These are phyloP conservation scores for Tretioscincus oriximinensis DNA, from an alignment of 2,113 vertebrate genomes.

Conservation along the genomic window DNA sequence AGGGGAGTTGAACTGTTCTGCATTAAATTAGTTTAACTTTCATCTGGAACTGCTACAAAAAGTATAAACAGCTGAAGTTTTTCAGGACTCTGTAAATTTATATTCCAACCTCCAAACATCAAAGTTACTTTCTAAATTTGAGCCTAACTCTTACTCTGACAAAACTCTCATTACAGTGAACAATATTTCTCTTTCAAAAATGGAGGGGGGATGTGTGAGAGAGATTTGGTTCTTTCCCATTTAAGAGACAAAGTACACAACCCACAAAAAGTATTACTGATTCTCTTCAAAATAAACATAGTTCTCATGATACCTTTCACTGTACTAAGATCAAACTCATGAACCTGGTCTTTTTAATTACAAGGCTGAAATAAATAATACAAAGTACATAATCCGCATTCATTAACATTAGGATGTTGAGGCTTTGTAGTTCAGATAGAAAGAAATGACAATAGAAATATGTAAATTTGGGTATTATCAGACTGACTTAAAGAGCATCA, in stretches of 20 bases:
- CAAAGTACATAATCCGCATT: not conserved
- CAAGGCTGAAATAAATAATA: not conserved
- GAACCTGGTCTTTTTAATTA: not conserved
- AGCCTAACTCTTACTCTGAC: not conserved
- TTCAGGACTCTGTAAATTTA: slow-evolving; percentile 38
- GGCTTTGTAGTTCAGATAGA: not conserved
- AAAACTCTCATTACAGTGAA: not conserved
- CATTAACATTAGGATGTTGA: not conserved
- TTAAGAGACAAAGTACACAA: not conserved
- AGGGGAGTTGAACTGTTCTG: slow-evolving; percentile 19
- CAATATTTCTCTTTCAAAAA: not conserved
- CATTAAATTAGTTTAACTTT: slow-evolving; percentile 35
- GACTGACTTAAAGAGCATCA: too few species aligned
- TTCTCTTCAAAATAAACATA: not conserved
- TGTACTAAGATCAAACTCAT: not conserved
- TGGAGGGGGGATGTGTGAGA: not conserved
- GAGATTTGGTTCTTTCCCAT: not conserved
- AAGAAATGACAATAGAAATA: not conserved
- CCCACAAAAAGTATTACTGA: rapidly evolving
- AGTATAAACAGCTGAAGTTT: slow-evolving; percentile 29
- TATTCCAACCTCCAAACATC: slow-evolving; percentile 19
- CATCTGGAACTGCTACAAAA: slow-evolving; percentile 34
- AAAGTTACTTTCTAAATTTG: slow-evolving; percentile 24
- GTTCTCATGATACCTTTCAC: not conserved
- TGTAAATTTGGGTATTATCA: not conserved